Base-by-base conservation (phyloP, 30 jellyfish, hydroid and myxozoan genomes). In the Phacellophora camtschatica region DNA sequence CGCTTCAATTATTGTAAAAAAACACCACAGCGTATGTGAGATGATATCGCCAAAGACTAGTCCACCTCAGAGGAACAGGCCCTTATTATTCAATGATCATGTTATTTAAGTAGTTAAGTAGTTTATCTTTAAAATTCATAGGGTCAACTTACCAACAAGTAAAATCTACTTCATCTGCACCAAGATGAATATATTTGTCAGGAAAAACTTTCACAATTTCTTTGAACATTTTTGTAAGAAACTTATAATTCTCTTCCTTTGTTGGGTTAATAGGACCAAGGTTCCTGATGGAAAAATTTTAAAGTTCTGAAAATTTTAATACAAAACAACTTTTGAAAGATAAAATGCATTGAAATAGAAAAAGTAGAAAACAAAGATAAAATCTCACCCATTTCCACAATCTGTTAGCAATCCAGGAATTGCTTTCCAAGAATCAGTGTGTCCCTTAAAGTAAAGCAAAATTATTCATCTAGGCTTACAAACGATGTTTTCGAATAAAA, bases 141-240 rank as follows among this genome's bases (percentile, higher is more conserved):
- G n/a, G 3, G 29, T n/a, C 0, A 36, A 23, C 67, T 30, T 69
- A 59, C 98, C 98, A 90, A 63, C 98, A 90, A 3, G 89, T 76
- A 53, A 90, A 90, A 43, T 90, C 98, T 0, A 90, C 98, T 54
- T 90, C 98, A 41, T 90, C 98, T 16, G 96, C 98, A 18, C 98
- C 98, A 15, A 90, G 82, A 43, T 90, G 98, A 1, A 90, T 31
- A 46, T 74, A 83, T 55, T 83, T 71, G 37, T 90, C 98, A 2
- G 98, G 98, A 71, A 90, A 90, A 2, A 83, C 96, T 57, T 61
- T 66, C 4, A 86, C 63, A 15, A 90, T 90, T 89, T 90, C 98
- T 20, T 56, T 57, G 70, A 90, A 90, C 20, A 90, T 61, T 9
- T 84, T 80, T 42, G 80, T 69, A 45, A 90, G 41, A 45, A 84